phyloP scores from a whole-genome alignment of 2,113 vertebrate genomes.

The Mus pahari region DNA sequence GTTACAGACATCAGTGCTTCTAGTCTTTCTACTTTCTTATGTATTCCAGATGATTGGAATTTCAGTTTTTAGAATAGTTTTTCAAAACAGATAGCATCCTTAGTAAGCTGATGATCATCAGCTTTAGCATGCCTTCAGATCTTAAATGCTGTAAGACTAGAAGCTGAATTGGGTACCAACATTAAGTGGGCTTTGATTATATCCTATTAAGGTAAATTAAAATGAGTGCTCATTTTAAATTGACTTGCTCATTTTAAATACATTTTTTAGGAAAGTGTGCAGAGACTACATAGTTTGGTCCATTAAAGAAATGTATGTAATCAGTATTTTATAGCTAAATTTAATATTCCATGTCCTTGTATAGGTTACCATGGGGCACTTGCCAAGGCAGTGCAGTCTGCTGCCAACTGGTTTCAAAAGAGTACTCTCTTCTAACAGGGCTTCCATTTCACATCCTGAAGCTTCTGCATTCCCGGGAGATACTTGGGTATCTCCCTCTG shows the following conservation, averaged over 20 bases:
- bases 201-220: constrained; percentile 47
- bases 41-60: constrained; percentile 22
- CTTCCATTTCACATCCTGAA: not conserved
- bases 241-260: constrained; percentile 43
- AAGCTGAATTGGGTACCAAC: not conserved
- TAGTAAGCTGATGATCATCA: constrained; percentile 43
- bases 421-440: not conserved
- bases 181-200: constrained; percentile 43
- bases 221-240: constrained; percentile 20
- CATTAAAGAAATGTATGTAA: constrained; percentile 45
- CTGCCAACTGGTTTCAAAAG: constrained; percentile 36
- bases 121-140: constrained; percentile 9
- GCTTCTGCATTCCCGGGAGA: constrained; percentile 16
- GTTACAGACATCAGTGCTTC: not conserved
- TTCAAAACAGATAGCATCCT: constrained; percentile 13
- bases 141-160: not conserved
- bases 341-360: not conserved
- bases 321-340: constrained; percentile 32
- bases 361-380: constrained; percentile 47
- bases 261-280: constrained; percentile 14
- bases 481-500: constrained; percentile 13
- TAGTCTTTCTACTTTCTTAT: constrained; percentile 22
- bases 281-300: not conserved
- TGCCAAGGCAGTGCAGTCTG: constrained; percentile 31
- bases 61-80: constrained; percentile 30